Evolutionary conservation across 2,888 invertebrate species (phyloP).

Genomic region (Pharmacophagus antenor): DNA sequence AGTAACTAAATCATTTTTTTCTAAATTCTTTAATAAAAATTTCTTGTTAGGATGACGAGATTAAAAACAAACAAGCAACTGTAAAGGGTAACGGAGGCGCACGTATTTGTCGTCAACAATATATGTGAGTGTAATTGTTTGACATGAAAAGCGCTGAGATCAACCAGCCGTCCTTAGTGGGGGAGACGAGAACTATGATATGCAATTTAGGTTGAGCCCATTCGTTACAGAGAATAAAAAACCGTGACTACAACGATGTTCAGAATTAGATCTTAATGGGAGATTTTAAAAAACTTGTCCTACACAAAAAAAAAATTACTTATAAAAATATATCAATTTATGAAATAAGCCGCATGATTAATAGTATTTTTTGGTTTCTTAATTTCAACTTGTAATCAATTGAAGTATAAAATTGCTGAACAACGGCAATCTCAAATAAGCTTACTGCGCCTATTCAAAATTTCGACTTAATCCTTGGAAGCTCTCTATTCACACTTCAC

Average conservation of each 20-base stretch:
- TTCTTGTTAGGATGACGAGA: slow-evolving; percentile 68
- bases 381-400: neutral
- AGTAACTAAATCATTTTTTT: slow-evolving; percentile 58
- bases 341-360: too few relatives aligned
- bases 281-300: too few relatives aligned
- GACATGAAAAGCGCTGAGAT: slow-evolving; percentile 70
- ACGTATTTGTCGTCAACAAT: slow-evolving; percentile 65
- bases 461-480: slow-evolving; percentile 11
- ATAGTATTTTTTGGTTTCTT: too few relatives aligned
- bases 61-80: slow-evolving; percentile 68
- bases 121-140: slow-evolving; percentile 66
- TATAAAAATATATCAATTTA: too few relatives aligned
- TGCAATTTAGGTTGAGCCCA: slow-evolving; percentile 50
- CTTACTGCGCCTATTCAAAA: slow-evolving; percentile 4
- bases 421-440: slow-evolving; percentile 6
- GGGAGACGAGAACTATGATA: slow-evolving; percentile 49
- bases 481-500: slow-evolving; percentile 50
- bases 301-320: too few relatives aligned
- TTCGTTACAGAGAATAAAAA: slow-evolving; percentile 32
- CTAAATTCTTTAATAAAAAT: too few relatives aligned
- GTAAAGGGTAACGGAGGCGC: slow-evolving; percentile 55
- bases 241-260: slow-evolving; percentile 18
- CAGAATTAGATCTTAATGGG: too few relatives aligned
- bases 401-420: neutral
- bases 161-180: slow-evolving; percentile 51